Evolutionary conservation across 1,140 invertebrate species (phyloP).

Genomic region (Panagrolaimus sp.): DNA sequence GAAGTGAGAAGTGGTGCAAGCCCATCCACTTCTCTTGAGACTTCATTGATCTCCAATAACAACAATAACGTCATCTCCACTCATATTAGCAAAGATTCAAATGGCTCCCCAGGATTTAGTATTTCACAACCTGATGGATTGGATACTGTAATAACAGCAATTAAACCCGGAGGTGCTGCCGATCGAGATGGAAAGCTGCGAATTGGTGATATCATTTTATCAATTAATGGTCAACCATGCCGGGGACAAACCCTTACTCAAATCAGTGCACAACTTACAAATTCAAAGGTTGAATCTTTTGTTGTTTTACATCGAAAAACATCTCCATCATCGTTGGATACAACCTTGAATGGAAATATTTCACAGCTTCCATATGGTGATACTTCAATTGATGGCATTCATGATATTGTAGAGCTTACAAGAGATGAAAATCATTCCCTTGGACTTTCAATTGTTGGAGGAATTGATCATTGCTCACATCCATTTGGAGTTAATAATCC

Average conservation of each 20-base stretch:
- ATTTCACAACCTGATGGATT: constrained; percentile 6
- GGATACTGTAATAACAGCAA: constrained; percentile 1
- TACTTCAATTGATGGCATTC: not conserved
- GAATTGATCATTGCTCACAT: constrained; percentile 82
- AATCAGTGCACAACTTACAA: not conserved
- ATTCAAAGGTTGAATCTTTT: constrained; percentile 23
- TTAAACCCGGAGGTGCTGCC: constrained; percentile 74
- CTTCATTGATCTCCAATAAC: not conserved
- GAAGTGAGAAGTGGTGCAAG: not conserved
- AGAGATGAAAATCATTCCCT: constrained; percentile 79
- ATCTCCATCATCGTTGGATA: too few relatives aligned
- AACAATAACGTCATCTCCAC: constrained; percentile 24
- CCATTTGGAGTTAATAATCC: constrained; percentile 89
- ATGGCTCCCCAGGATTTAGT: constrained; percentile 34
- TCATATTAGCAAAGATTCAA: constrained; percentile 28
- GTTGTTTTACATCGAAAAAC: constrained; percentile 37
- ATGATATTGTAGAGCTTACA: constrained; percentile 39
- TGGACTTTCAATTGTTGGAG: constrained; percentile 95
- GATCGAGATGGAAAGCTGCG: constrained; percentile 83
- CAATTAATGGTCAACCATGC: constrained; percentile 83
- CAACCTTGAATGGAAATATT: not conserved
- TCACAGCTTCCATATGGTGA: constrained; percentile 3
- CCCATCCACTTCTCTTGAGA: not conserved
- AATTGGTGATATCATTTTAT: constrained; percentile 84
- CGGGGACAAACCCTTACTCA: not conserved